Evolutionary conservation across 2,113 vertebrate genomes (phyloP).

Genomic region (Hemichromis elongatus): DNA sequence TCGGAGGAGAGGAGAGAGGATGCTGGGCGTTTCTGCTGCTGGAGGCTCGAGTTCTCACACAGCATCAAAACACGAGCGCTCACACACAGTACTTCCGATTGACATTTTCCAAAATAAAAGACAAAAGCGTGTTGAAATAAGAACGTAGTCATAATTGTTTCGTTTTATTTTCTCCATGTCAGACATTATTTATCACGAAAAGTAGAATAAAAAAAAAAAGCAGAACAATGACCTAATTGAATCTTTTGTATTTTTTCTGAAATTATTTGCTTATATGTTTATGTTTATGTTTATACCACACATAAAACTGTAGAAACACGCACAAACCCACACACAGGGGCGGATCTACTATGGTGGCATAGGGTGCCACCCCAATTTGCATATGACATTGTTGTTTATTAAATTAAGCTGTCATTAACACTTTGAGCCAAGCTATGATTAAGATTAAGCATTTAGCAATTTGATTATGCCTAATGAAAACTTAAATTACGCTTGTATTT

Average conservation of each 20-base stretch:
- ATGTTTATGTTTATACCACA: too few relatives aligned
- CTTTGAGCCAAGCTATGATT: background rate
- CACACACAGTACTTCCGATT: background rate
- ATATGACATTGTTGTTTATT: fast-evolving
- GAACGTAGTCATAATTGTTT: too few relatives aligned
- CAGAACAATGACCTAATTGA: too few relatives aligned
- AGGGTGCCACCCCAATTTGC: background rate
- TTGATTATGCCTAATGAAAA: too few relatives aligned
- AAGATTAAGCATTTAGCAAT: background rate
- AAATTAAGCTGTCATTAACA: fast-evolving
- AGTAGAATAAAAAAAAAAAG: background rate
- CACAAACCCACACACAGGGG: background rate
- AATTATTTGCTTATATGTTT: too few relatives aligned
- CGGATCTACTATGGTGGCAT: background rate
- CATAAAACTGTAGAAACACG: background rate
- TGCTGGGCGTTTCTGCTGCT: constrained; percentile 45
- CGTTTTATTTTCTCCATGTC: too few relatives aligned
- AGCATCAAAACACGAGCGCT: background rate
- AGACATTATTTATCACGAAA: background rate
- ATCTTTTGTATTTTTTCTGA: too few relatives aligned
- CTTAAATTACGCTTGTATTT: too few relatives aligned
- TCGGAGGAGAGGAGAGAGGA: constrained; percentile 24
- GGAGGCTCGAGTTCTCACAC: background rate
- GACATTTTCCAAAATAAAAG: background rate
- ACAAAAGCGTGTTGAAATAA: background rate